Evolutionary conservation across 30 jellyfish, hydroid and myxozoan genomes (phyloP).

Genomic region (Nemopilema nomurai): DNA sequence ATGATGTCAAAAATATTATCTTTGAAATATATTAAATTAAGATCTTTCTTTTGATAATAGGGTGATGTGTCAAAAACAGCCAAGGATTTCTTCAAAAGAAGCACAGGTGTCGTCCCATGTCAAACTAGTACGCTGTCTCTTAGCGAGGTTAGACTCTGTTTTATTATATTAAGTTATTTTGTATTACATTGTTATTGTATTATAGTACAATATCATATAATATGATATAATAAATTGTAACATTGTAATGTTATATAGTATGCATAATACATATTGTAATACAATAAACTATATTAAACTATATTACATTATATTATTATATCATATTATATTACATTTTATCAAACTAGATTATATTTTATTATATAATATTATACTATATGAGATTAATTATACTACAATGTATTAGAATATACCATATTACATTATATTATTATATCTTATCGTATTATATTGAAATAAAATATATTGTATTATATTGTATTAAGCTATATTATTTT

Average conservation of each 20-base stretch:
- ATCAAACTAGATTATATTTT: not conserved
- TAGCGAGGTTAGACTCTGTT: slow-evolving; percentile 57
- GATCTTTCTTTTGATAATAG: slow-evolving; percentile 54
- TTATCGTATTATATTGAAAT: not conserved
- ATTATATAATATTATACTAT: too few species aligned
- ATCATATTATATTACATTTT: too few species aligned
- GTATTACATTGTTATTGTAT: not conserved
- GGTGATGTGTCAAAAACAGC: slow-evolving; percentile 86
- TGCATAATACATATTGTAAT: not conserved
- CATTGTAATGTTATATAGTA: too few species aligned
- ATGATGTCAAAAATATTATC: too few species aligned
- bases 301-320: too few species aligned
- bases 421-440: too few species aligned
- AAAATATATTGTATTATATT: not conserved
- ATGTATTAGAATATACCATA: too few species aligned
- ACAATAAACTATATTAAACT: not conserved
- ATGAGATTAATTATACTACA: not conserved
- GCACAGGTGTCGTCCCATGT: slow-evolving; percentile 62
- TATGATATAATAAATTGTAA: too few species aligned
- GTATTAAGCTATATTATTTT: not conserved
- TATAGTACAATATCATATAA: not conserved
- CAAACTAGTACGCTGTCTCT: slow-evolving; percentile 48
- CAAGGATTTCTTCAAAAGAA: slow-evolving; percentile 63
- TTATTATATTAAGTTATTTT: not conserved
- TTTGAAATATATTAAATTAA: too few species aligned